A percentile compares a stretch with the other conserved stretches of the same genome.
Conservation (phyloP, 2,113 vertebrate species). For the Scomber colias region DNA sequence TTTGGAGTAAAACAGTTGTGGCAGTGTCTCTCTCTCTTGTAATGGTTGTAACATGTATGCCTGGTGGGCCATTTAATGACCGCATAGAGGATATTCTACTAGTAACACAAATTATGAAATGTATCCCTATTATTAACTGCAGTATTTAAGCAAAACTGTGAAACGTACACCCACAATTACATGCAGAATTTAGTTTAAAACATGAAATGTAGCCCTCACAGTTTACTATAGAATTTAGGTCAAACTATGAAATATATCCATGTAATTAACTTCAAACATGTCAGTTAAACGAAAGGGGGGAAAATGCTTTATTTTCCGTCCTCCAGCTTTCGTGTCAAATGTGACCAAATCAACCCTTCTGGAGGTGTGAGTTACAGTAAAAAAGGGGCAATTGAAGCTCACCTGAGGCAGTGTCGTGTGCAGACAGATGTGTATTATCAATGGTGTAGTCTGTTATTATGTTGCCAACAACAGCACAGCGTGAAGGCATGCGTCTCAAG, state of each 20-base stretch:
- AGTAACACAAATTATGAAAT: slow-evolving; percentile 58
- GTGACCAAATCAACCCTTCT: not conserved
- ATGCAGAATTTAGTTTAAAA: slow-evolving; percentile 13
- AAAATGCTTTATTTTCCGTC: not conserved
- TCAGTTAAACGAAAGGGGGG: not conserved
- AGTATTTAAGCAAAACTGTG: slow-evolving; percentile 44
- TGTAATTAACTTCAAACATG: slow-evolving; percentile 48
- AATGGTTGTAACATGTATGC: not conserved
- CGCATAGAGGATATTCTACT: slow-evolving; percentile 7
- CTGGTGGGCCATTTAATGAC: not conserved
- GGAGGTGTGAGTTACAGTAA: slow-evolving; percentile 7
- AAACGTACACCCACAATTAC: slow-evolving; percentile 53
- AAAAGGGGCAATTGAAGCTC: not conserved
- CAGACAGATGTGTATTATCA: slow-evolving; percentile 35
- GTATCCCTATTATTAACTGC: slow-evolving; percentile 46
- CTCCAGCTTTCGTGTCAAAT: not conserved
- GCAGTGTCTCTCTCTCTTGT: slow-evolving; percentile 2
- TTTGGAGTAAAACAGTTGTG: slow-evolving; percentile 13
- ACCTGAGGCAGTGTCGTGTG: not conserved
- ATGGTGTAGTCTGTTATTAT: slow-evolving; percentile 11
- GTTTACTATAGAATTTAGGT: slow-evolving; percentile 14
- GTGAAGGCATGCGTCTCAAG: not conserved
- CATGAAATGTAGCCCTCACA: slow-evolving; percentile 20
- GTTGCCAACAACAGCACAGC: slow-evolving; percentile 12
- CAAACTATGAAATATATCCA: slow-evolving; percentile 53